Percentiles rank a stretch among this genome's conserved stretches.
Evolutionary conservation across 2,797 vertebrate genomes (phyloP).

Genomic region (Cossypha heuglini): DNA sequence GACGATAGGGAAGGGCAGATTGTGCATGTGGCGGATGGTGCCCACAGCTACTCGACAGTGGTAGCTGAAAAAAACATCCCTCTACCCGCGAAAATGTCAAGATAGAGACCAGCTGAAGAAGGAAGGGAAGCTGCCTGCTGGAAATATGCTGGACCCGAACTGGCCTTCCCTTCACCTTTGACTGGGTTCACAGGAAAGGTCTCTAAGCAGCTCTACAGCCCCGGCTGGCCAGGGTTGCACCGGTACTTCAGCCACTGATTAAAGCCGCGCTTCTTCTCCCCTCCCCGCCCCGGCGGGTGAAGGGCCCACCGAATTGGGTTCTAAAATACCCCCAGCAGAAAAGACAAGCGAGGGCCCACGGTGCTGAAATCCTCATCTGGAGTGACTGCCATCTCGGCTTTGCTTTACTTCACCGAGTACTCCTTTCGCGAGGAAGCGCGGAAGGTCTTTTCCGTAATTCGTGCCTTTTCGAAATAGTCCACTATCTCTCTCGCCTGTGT

Average conservation of each 20-base stretch:
- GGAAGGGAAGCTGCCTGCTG: neutral
- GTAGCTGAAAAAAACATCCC: neutral
- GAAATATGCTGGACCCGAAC: neutral
- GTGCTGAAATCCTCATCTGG: neutral
- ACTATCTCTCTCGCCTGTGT: neutral
- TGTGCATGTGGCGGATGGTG: neutral
- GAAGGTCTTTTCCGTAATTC: neutral
- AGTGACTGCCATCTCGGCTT: neutral
- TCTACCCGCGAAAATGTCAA: rapidly evolving
- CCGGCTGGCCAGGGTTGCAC: neutral
- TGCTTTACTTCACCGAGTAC: neutral
- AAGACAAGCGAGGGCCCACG: neutral
- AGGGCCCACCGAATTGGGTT: neutral
- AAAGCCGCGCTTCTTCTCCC: neutral
- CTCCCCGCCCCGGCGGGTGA: neutral
- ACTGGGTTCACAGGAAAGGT: neutral
- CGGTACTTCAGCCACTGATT: neutral
- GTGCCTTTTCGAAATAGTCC: neutral
- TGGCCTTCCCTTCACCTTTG: neutral
- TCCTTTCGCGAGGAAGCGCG: neutral
- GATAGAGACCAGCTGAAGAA: neutral
- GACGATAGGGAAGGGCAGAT: neutral
- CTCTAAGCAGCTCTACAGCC: neutral
- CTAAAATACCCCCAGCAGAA: neutral
- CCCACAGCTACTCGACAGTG: too few species aligned